Evolutionary conservation across 2,113 vertebrate genomes (phyloP).

Genomic region (Trogon melanurus): DNA sequence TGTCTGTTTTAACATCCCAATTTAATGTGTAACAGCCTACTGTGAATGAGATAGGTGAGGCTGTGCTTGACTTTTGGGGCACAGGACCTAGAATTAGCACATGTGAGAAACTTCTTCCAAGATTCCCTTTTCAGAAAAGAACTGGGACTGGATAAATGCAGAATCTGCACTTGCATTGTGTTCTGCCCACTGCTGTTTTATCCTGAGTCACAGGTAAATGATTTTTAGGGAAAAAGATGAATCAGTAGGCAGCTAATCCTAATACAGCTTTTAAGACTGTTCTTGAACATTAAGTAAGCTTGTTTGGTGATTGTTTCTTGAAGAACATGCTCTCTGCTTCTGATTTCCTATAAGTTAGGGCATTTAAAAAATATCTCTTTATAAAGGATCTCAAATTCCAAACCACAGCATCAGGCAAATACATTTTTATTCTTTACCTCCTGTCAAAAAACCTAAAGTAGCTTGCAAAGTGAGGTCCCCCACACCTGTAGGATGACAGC

Average conservation of each 20-base stretch:
- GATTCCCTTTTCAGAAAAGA: not conserved
- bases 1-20: not conserved
- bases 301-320: not conserved
- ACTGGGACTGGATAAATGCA: not conserved
- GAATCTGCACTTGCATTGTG: not conserved
- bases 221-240: not conserved
- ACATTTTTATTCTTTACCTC: not conserved
- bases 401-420: not conserved
- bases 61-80: not conserved
- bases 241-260: not conserved
- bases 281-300: not conserved
- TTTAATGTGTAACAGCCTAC: not conserved
- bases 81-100: not conserved
- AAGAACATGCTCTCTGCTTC: not conserved
- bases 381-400: not conserved
- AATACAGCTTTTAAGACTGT: not conserved
- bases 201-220: not conserved
- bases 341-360: not conserved
- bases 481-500: not conserved
- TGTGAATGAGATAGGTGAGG: not conserved
- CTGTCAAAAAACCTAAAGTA: not conserved
- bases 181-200: not conserved
- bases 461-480: not conserved
- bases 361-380: not conserved
- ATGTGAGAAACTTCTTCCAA: not conserved